A percentile compares a stretch with the other conserved stretches of the same genome.
phyloP scores from a whole-genome alignment of 2,888 invertebrate species.

The Clepsis dumicolana region DNA sequence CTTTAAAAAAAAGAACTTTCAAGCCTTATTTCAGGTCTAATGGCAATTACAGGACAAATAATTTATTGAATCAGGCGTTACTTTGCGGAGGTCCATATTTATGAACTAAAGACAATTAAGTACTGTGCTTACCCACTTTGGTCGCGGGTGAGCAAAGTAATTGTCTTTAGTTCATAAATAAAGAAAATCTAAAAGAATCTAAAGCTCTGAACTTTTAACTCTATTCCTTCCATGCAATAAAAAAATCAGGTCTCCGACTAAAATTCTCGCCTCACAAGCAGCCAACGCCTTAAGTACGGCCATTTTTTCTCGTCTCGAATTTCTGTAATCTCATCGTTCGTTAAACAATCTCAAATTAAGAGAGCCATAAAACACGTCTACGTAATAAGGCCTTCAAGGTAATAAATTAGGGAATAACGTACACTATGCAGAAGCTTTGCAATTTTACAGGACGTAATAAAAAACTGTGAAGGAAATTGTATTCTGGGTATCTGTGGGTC shows the following conservation, averaged over 20 bases:
- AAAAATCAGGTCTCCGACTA: not conserved
- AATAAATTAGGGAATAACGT: constrained; percentile 25
- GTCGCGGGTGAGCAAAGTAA: no score
- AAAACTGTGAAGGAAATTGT: constrained; percentile 1
- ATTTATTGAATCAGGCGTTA: no score
- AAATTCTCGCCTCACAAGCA: not conserved
- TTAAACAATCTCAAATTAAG: constrained; percentile 24
- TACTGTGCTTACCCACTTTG: no score
- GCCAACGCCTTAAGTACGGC: not conserved
- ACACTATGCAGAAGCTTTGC: constrained; percentile 21
- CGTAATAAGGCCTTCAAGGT: constrained; percentile 15
- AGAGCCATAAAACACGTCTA: constrained; percentile 18
- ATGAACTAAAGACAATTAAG: no score
- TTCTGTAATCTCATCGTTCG: constrained; percentile 15
- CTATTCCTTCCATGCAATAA: not conserved
- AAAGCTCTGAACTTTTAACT: no score
- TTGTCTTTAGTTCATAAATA: no score
- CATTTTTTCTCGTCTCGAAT: constrained; percentile 2
- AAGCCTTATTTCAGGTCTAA: no score
- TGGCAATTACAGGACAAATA: no score
- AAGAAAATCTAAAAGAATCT: no score
- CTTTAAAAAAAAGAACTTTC: no score
- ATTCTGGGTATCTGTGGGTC: not conserved
- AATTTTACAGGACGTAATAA: constrained; percentile 8
- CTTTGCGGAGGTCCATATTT: no score